These are phyloP conservation scores for Mormoops blainvillei DNA, from an alignment of 2,113 vertebrate species.

Conservation along the genomic window DNA sequence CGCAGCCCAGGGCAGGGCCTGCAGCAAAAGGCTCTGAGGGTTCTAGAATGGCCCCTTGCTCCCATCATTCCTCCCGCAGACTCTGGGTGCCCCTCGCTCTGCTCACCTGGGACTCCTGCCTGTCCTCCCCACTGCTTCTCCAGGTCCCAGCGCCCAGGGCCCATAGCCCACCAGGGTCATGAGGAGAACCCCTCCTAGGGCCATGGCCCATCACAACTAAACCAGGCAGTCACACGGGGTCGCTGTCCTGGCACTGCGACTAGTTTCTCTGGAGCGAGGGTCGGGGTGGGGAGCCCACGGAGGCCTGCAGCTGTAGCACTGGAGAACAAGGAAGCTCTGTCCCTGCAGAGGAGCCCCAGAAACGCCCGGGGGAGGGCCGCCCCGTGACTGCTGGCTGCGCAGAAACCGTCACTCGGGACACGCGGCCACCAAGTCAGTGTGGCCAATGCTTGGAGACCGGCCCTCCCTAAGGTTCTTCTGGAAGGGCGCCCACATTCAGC, in stretches of 20 bases:
- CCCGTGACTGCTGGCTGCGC: not conserved
- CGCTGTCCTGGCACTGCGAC: not conserved
- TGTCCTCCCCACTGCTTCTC: not conserved
- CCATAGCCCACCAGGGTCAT: not conserved
- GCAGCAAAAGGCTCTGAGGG: not conserved
- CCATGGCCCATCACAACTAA: not conserved
- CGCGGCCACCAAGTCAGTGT: not conserved
- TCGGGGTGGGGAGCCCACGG: not conserved
- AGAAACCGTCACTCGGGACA: not conserved
- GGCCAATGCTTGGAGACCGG: not conserved
- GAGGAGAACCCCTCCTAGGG: not conserved
- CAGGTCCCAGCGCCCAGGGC: not conserved
- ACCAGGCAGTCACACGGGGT: not conserved
- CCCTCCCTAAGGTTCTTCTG: not conserved
- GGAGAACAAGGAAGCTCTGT: slow-evolving; percentile 67
- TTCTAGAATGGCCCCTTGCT: not conserved
- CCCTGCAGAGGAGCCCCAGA: not conserved
- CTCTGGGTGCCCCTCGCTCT: not conserved
- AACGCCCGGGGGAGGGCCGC: not conserved
- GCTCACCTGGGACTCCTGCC: not conserved
- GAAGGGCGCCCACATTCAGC: not conserved
- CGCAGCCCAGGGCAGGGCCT: too few species aligned
- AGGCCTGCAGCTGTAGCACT: slow-evolving; percentile 55
- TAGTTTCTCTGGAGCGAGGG: not conserved
- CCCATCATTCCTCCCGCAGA: not conserved